Evolutionary conservation across 2,888 invertebrate genomes (phyloP).

Genomic region (Drosophila setosimentum): DNA sequence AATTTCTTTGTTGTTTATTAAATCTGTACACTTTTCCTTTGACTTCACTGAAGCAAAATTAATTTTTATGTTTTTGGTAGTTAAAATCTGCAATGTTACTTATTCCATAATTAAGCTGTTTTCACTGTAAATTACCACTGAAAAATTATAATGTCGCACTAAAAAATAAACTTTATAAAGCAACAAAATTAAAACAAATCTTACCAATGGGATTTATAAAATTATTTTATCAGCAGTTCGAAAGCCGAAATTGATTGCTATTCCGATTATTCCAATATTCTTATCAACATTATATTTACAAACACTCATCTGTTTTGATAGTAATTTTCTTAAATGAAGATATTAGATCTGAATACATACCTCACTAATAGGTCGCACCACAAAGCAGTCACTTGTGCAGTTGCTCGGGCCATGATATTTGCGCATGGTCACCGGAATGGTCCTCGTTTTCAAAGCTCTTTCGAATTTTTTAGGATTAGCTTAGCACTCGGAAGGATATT

Average conservation of each 20-base stretch:
- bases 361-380: constrained; percentile 75
- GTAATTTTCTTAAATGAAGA: neutral
- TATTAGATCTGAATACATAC: constrained; percentile 42
- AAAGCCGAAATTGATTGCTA: neutral
- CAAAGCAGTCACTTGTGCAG: constrained; percentile 73
- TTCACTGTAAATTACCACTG: neutral
- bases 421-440: constrained; percentile 78
- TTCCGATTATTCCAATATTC: neutral
- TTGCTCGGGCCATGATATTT: constrained; percentile 64
- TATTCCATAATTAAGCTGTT: neutral
- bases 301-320: neutral
- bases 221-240: neutral
- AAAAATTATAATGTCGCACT: neutral
- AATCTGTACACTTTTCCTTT: neutral
- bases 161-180: fast-evolving
- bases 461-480: constrained; percentile 1
- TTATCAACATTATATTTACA: neutral
- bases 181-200: neutral
- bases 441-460: constrained; percentile 75
- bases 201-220: too few species aligned
- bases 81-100: neutral
- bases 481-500: neutral
- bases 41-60: neutral
- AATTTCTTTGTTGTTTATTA: neutral
- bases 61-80: neutral